A percentile compares a stretch with the other conserved stretches of the same genome.
phyloP scores from a whole-genome alignment of 2,888 invertebrate genomes.

The Anoncus sp. region DNA sequence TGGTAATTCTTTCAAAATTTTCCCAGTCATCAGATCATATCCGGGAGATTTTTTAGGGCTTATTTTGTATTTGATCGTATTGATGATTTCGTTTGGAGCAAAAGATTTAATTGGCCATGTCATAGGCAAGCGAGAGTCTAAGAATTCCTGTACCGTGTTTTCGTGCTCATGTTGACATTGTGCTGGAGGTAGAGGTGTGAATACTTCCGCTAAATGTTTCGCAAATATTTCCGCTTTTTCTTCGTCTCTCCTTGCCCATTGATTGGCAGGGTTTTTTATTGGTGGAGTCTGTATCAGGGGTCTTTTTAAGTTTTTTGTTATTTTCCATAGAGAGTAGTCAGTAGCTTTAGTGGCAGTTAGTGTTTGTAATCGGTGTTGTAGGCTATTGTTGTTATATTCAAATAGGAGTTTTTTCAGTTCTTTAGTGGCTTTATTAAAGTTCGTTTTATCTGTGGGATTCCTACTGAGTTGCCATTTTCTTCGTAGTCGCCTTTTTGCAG shows the following conservation, averaged over 20 bases:
- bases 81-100: conserved; percentile 1
- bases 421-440: conserved; percentile 37
- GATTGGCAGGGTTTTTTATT: conserved; percentile 55
- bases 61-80: conserved; percentile 8
- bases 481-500: conserved; percentile 22
- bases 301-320: conserved; percentile 62
- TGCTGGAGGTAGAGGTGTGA: conserved; percentile 63
- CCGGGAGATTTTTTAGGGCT: conserved; percentile 17
- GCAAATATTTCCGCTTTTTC: conserved; percentile 68
- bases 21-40: conserved; percentile 17
- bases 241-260: conserved; percentile 61
- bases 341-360: conserved; percentile 33
- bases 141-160: background rate
- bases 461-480: conserved; percentile 22
- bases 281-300: conserved; percentile 56
- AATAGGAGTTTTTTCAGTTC: conserved; percentile 49
- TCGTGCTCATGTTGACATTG: conserved; percentile 5
- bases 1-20: conserved; percentile 17
- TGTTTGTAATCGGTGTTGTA: conserved; percentile 43
- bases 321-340: conserved; percentile 71
- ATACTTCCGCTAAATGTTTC: conserved; percentile 61
- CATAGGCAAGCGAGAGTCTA: conserved; percentile 9
- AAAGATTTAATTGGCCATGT: conserved; percentile 4
- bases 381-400: conserved; percentile 29
- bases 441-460: conserved; percentile 30